Base-by-base conservation (phyloP, 2,888 invertebrate species). In the Gisinianus flammeolus region DNA sequence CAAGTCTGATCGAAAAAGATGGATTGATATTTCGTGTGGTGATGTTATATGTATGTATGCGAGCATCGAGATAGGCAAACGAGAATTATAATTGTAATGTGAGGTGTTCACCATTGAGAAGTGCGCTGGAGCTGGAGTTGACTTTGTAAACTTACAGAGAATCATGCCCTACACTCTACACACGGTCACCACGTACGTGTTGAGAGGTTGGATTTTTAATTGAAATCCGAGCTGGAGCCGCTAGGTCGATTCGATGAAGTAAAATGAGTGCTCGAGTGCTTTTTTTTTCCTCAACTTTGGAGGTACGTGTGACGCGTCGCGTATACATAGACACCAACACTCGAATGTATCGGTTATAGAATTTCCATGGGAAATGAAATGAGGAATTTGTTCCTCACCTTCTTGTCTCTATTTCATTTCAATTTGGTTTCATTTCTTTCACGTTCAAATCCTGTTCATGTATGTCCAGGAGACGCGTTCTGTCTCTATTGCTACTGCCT, bases 1-100 rank as follows among this genome's bases (percentile, higher is more conserved):
- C 19, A 58, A 54, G 30, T 33, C 56, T 62, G 35, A 62, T 33
- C n/a, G 70, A 64, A 58, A 70, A 79, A 79, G 79, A 79, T 78
- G 81, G 82, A 83, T 83, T 80, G 82, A 79, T 79, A 81, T 82
- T 82, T 83, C 81, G 83, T 83, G 82, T 83, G 83, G 80, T 67
- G 31, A 44, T 72, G 56, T 74, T 58, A 33, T 67, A 62, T 33
- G 54, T 70, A 24, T 67, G 62, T 62, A 26, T 62, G 64, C 19
- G n/a, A 33, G 44, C 8, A 44, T 19, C 44, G 64, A 64, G 64
- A 4, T 64, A 56, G 56, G 56, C 56, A 56, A 22, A n/a, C 5
- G 56, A n/a, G 56, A 56, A 56, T 56, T 56, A 22, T 4, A 3
- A 8, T 44, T 16, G n/a, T 56, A 3, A 56, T 56, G 56, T 22